Conservation (phyloP, 2,888 invertebrate species). For the Coleophora deauratella region DNA sequence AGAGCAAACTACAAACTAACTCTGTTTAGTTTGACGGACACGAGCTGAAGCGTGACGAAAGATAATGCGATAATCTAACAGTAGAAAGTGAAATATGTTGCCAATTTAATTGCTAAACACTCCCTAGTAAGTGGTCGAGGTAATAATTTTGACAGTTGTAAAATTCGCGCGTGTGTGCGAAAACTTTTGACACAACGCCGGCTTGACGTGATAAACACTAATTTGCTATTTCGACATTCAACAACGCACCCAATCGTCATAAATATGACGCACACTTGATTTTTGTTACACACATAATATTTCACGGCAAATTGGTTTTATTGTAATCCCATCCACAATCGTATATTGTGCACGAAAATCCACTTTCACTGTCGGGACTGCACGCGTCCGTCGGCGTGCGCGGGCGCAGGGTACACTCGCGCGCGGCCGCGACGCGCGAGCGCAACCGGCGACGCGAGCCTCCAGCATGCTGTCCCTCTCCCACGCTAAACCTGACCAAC, state of each 20-base stretch:
- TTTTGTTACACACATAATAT: background rate
- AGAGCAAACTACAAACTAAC: constrained; percentile 30
- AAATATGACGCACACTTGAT: constrained; percentile 4
- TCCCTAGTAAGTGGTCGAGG: background rate
- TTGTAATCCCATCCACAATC: constrained; percentile 22
- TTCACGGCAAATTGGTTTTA: constrained; percentile 2
- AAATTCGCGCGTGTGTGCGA: constrained; percentile 20
- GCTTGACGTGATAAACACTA: constrained; percentile 15
- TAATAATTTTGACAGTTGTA: constrained; percentile 16
- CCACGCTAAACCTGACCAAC: constrained; percentile 42
- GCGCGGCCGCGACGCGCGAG: constrained; percentile 20
- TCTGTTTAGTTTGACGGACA: constrained; percentile 36
- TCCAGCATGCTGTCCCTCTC: constrained; percentile 31
- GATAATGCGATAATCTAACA: constrained; percentile 39
- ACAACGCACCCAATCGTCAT: constrained; percentile 23
- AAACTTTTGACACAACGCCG: constrained; percentile 12
- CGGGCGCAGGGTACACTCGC: constrained; percentile 61
- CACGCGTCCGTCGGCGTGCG: constrained; percentile 52
- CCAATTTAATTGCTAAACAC: constrained; percentile 4
- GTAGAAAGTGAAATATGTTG: constrained; percentile 34
- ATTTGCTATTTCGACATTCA: constrained; percentile 23
- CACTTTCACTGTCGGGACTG: constrained; percentile 55
- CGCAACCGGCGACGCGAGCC: constrained; percentile 14
- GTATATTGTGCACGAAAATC: constrained; percentile 29
- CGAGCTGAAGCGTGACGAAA: constrained; percentile 43